A percentile compares a stretch with the other conserved stretches of the same genome.
Evolutionary conservation across 2,797 vertebrate genomes (phyloP).

Genomic region (Danio jaintianensis): DNA sequence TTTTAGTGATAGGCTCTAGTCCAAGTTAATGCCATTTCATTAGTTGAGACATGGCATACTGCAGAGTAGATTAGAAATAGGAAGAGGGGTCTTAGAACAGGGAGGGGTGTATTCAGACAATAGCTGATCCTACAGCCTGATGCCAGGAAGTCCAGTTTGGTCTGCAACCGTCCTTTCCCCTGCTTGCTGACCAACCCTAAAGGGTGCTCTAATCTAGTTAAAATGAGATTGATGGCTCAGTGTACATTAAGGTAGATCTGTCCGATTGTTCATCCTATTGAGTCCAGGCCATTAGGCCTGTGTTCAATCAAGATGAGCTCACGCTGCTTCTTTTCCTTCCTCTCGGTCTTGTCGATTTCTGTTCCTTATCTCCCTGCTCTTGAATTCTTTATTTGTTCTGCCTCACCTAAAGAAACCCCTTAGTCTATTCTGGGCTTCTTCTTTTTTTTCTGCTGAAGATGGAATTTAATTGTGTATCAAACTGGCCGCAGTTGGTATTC

Average conservation of each 20-base stretch:
- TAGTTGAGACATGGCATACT: conserved; percentile 51
- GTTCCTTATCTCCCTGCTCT: conserved; percentile 45
- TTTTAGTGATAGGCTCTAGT: conserved; percentile 51
- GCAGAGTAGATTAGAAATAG: conserved; percentile 58
- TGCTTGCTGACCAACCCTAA: conserved; percentile 59
- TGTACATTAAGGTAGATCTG: conserved; percentile 64
- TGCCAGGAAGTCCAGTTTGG: conserved; percentile 59
- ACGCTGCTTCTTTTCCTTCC: conserved; percentile 40
- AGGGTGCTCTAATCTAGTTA: conserved; percentile 64
- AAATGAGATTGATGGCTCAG: conserved; percentile 59
- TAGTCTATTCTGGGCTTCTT: neutral
- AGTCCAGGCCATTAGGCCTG: conserved; percentile 57
- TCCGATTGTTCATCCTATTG: conserved; percentile 60
- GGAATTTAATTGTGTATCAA: conserved; percentile 43
- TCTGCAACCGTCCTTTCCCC: conserved; percentile 41
- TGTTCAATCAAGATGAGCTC: conserved; percentile 60
- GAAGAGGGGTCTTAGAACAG: conserved; percentile 4
- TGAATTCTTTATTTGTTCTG: conserved; percentile 43
- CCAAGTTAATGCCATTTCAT: conserved; percentile 63
- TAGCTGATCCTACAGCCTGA: conserved; percentile 53
- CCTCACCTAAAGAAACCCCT: conserved; percentile 1
- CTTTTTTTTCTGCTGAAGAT: conserved; percentile 12
- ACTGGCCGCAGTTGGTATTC: conserved; percentile 18
- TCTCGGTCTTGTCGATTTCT: conserved; percentile 24
- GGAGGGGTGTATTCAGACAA: conserved; percentile 47